A percentile compares a stretch with the other conserved stretches of the same genome.
phyloP scores from a whole-genome alignment of 2,888 invertebrate genomes.

The Sminthurides aquaticus region DNA sequence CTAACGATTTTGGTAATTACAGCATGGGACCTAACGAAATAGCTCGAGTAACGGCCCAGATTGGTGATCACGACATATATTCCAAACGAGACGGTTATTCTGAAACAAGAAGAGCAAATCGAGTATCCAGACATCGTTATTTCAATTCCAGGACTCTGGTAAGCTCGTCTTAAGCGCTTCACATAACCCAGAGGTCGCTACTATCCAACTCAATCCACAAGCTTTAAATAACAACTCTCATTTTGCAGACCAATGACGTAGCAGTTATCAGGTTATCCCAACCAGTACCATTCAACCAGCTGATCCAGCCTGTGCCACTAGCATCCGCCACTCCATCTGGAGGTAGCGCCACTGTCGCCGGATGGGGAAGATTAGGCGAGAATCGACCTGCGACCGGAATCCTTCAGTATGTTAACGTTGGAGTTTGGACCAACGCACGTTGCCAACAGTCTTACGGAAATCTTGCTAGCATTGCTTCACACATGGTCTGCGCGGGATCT shows the following conservation, averaged over 20 bases:
- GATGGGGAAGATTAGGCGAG: slow-evolving; percentile 78
- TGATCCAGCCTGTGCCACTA: slow-evolving; percentile 70
- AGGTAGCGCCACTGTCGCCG: slow-evolving; percentile 69
- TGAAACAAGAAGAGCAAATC: slow-evolving; percentile 64
- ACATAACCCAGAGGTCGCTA: background rate
- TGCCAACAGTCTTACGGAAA: slow-evolving; percentile 73
- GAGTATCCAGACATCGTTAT: slow-evolving; percentile 75
- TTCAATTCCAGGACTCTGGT: slow-evolving; percentile 76
- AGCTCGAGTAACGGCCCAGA: slow-evolving; percentile 66
- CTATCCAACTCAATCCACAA: background rate
- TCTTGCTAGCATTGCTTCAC: slow-evolving; percentile 78
- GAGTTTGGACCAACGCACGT: slow-evolving; percentile 71
- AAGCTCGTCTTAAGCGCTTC: no score
- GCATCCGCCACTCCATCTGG: slow-evolving; percentile 47
- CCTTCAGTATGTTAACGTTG: slow-evolving; percentile 73
- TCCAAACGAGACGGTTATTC: slow-evolving; percentile 59
- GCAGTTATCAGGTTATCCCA: slow-evolving; percentile 70
- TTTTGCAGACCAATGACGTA: slow-evolving; percentile 73
- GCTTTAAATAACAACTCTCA: no score
- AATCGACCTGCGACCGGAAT: slow-evolving; percentile 73
- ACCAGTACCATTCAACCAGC: slow-evolving; percentile 63
- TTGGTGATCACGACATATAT: slow-evolving; percentile 77
- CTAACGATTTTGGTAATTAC: slow-evolving; percentile 43
- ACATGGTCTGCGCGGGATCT: slow-evolving; percentile 80
- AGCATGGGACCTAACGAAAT: slow-evolving; percentile 88